These are phyloP conservation scores for Argyresthia albistria DNA, from an alignment of 2,888 invertebrate genomes.

Conservation along the genomic window DNA sequence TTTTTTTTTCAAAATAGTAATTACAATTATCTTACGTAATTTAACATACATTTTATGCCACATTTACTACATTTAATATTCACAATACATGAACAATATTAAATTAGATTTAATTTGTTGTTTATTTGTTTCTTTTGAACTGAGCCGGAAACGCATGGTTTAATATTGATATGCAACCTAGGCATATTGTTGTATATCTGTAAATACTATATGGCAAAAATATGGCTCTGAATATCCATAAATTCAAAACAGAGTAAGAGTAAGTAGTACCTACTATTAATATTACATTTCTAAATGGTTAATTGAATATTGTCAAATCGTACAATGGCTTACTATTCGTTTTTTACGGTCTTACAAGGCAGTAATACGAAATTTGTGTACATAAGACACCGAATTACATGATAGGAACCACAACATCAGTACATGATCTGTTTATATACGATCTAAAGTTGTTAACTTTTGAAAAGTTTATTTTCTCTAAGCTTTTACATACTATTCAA, in stretches of 20 bases:
- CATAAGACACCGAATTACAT: background rate
- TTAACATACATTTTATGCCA: constrained; percentile 20
- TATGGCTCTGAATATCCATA: background rate
- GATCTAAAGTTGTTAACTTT: constrained; percentile 16
- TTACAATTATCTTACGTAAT: background rate
- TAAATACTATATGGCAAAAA: background rate
- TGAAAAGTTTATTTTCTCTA: too few species aligned
- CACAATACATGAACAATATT: constrained; percentile 13
- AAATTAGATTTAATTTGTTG: constrained; percentile 20
- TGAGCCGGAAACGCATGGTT: background rate
- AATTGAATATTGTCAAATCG: background rate
- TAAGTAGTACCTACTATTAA: background rate
- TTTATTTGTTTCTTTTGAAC: background rate
- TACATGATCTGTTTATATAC: constrained; percentile 40
- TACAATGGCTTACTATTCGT: background rate
- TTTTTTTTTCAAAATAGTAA: background rate
- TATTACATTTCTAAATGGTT: background rate
- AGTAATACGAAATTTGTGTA: too few species aligned
- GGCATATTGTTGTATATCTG: too few species aligned
- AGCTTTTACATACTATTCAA: too few species aligned
- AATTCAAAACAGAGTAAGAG: too few species aligned
- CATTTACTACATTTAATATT: constrained; percentile 14
- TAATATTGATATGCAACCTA: too few species aligned
- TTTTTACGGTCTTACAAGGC: background rate
- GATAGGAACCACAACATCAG: constrained; percentile 64